A percentile compares a stretch with the other conserved stretches of the same genome.
phyloP scores from a whole-genome alignment of 1,140 invertebrate genomes.

The Propsilocerus akamusi region DNA sequence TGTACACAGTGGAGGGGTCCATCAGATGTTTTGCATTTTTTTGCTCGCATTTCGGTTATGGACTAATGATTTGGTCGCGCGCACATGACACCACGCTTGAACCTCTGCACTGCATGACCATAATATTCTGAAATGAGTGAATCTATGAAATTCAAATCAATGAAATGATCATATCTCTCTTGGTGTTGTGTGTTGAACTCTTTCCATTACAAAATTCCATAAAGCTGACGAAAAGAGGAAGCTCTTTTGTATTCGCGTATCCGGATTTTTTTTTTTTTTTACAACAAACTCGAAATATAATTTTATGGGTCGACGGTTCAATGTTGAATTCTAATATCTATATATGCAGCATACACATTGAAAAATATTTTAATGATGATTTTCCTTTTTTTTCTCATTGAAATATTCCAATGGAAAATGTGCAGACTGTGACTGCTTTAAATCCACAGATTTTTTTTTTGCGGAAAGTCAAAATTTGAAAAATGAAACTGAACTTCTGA shows the following conservation, averaged over 20 bases:
- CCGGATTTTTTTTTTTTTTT: background rate
- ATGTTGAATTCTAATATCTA: too few species aligned
- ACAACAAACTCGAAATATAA: background rate
- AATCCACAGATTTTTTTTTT: too few species aligned
- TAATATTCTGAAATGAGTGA: background rate
- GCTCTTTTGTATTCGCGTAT: conserved; percentile 2
- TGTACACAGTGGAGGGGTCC: background rate
- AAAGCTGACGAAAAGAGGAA: background rate
- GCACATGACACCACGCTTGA: background rate
- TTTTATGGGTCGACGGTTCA: conserved; percentile 2
- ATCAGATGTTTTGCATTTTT: background rate
- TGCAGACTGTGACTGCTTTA: too few species aligned
- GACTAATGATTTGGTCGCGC: background rate
- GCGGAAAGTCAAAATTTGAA: too few species aligned
- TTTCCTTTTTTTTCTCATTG: too few species aligned
- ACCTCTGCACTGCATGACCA: background rate
- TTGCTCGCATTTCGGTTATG: background rate
- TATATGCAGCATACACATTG: too few species aligned
- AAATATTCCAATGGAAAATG: too few species aligned
- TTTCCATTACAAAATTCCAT: background rate
- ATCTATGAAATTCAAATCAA: conserved; percentile 3
- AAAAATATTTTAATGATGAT: too few species aligned
- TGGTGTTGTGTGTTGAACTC: too few species aligned
- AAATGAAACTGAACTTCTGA: too few species aligned
- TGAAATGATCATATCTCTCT: conserved; percentile 2